Evolutionary conservation across 1,140 invertebrate genomes (phyloP), one percentile per base, ranked within the genome.

Genomic region (Zaprionus tsacasi): DNA sequence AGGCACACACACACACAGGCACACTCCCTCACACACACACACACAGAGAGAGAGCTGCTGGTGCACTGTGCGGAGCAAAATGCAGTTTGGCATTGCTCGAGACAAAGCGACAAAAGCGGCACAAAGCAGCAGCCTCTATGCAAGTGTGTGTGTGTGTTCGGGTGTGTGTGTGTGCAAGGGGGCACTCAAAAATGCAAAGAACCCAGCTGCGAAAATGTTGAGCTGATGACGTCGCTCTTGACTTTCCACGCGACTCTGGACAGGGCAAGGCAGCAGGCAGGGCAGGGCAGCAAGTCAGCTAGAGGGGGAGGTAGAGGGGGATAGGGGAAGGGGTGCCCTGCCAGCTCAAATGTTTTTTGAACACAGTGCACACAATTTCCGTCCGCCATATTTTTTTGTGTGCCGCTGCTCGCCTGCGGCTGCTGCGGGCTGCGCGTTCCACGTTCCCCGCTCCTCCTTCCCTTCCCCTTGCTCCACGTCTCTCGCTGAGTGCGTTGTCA

Each of bases 71-170:
- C 4, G 27, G 1, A 6, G 27, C 27, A 79, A 79, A 87, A 88
- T 87, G 73, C 83, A 88, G 82, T 77, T 83, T 83, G 83, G 83
- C 80, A 87, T 87, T 87, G 88, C 83, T 78, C 83, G 75, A 88
- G 86, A 79, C 82, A 76, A 89, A 87, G 88, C 85, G 80, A 87
- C 83, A 87, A 87, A 83, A 66, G 67, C 55, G 57, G 63, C 67
- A 76, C 55, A 76, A 76, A 71, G 63, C 27, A 66, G 21, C 21
- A 25, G 10, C 15, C n/a, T n/a, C n/a, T n/a, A 15, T 21, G 45
- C 65, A 48, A 35, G 36, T 30, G 38, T 61, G 11, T 48, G 30
- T 59, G 66, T 21, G 55, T 21, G 45, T 25, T 59, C 68, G 72
- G 54, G 67, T 71, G 48, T 68, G 63, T 33, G 59, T 73, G 55